Percentiles rank a stretch among this genome's conserved stretches.
These are phyloP conservation scores for Cygnus olor DNA, from an alignment of 2,797 vertebrate species.

Conservation along the genomic window DNA sequence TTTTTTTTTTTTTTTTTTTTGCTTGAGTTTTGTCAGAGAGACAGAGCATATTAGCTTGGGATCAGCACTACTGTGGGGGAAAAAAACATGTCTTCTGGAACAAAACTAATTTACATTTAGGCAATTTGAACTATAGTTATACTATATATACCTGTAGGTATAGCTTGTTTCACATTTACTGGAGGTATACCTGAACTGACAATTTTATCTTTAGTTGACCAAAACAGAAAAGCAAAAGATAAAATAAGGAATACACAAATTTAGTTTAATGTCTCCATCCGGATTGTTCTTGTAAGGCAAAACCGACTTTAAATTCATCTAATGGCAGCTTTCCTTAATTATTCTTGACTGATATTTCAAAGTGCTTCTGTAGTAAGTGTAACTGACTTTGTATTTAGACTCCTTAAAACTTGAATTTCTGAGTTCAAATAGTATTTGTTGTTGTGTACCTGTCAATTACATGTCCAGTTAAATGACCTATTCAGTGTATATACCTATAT, in stretches of 20 bases:
- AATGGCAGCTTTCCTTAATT: neutral
- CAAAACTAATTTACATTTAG: neutral
- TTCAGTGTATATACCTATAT: neutral
- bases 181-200: neutral
- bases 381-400: neutral
- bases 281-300: neutral
- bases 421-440: neutral
- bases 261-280: neutral
- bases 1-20: too few relatives aligned
- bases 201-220: neutral
- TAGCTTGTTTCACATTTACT: neutral
- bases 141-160: neutral
- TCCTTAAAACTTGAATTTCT: neutral
- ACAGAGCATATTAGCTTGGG: neutral
- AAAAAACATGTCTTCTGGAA: neutral
- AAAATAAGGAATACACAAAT: neutral
- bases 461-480: neutral
- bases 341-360: neutral
- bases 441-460: neutral
- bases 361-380: neutral
- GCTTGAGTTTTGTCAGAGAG: neutral
- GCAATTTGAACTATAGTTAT: neutral
- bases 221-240: neutral
- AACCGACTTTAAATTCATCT: neutral
- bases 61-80: neutral